Base-by-base conservation (phyloP, 2,797 vertebrate species). In the Merluccius polli region DNA sequence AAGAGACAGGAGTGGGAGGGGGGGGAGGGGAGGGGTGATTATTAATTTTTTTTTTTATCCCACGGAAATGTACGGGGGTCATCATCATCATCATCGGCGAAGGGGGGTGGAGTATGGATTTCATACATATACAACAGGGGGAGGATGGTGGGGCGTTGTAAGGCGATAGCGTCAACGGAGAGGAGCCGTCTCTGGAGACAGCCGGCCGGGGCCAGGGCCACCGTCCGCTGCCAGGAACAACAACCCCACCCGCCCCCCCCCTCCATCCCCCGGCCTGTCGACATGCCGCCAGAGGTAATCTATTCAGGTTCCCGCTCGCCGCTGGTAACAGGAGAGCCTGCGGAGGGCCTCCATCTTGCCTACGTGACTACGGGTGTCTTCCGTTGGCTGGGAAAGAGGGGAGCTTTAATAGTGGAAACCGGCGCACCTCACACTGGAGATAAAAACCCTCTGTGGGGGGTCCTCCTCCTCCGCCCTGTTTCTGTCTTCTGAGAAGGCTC, bases 81-180 rank as follows among this genome's bases (percentile, higher is more conserved):
- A 67, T 86, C 87, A 85, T 83, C 78, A 81, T 24, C 8, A 4
- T 16, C 52, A 59, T 21, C 13, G 44, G 38, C 1, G n/a, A n/a
- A n/a, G 41, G 83, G 78, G 80, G 79, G 75, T 81, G 75, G 87
- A 77, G 89, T 90, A 87, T 91, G 77, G 88, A 88, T 91, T 91
- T 89, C 89, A 87, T 74, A 27, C n/a, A 59, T n/a, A 59, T n/a
- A 10, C 5, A 35, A 8, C 3, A 35, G 18, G n/a, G n/a, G 52
- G 52, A 59, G 52, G 52, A 59, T 59, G 52, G 21, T 10, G 52
- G 27, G 79, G 82, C 77, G 87, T 87, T 91, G 89, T 88, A 92
- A 92, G 87, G 87, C 81, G 89, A 93, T 86, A 89, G 86, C 31
- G 32, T 84, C 81, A 79, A 88, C 86, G 85, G 84, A 90, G 85